Evolutionary conservation across 2,113 vertebrate genomes (phyloP).

Genomic region (Anarrhichthys ocellatus): DNA sequence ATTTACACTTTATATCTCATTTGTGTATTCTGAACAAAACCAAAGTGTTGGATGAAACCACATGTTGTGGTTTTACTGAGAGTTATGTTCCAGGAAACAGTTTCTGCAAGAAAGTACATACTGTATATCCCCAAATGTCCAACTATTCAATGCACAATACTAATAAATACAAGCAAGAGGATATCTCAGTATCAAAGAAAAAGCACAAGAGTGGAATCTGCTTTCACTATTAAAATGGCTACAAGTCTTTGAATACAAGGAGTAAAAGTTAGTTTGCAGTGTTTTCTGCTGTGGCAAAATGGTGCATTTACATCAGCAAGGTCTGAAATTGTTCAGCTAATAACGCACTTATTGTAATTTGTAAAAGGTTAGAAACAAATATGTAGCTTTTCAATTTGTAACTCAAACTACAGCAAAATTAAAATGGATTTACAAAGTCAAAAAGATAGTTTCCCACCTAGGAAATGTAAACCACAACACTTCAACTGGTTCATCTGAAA

Average conservation of each 20-base stretch:
- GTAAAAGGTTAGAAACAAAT: neutral
- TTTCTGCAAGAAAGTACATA: neutral
- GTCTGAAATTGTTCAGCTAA: neutral
- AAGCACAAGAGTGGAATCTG: neutral
- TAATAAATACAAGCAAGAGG: neutral
- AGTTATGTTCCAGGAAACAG: neutral
- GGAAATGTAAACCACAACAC: neutral
- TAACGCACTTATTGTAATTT: neutral
- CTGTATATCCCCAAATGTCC: neutral
- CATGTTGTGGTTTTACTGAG: neutral
- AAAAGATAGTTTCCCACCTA: neutral
- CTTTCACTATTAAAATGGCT: neutral
- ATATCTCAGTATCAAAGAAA: neutral
- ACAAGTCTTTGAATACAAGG: neutral
- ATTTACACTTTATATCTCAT: neutral
- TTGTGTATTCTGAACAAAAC: neutral
- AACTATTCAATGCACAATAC: neutral
- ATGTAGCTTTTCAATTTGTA: neutral
- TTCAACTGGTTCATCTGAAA: neutral
- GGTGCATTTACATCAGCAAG: neutral
- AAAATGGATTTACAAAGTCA: neutral
- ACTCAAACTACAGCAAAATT: neutral
- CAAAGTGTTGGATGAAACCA: neutral
- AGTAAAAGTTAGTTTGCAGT: neutral
- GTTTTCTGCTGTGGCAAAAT: constrained; percentile 5